These are phyloP conservation scores for Vireo altiloquus DNA, from an alignment of 2,113 vertebrate genomes.

Conservation along the genomic window DNA sequence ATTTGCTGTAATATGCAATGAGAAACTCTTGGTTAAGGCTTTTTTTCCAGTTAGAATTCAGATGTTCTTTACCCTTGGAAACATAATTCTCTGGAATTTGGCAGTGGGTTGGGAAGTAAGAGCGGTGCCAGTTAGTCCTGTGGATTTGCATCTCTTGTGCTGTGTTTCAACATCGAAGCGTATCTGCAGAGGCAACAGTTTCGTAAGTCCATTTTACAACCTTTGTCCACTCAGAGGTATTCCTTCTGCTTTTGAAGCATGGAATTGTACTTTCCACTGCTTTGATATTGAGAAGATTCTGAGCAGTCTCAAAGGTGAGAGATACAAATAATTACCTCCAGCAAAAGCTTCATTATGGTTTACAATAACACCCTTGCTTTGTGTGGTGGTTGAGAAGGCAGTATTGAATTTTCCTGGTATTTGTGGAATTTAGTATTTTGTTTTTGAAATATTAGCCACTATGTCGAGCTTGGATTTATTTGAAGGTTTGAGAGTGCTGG, in stretches of 20 bases:
- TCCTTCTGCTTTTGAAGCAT: background rate
- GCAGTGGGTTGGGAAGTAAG: background rate
- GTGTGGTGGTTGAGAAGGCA: background rate
- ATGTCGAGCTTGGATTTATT: background rate
- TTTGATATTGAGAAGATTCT: background rate
- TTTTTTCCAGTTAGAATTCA: background rate
- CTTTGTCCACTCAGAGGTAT: background rate
- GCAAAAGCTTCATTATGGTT: background rate
- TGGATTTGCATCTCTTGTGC: background rate
- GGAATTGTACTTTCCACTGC: background rate
- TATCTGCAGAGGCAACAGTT: background rate
- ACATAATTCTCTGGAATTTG: constrained; percentile 35
- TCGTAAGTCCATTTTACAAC: background rate
- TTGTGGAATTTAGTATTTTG: background rate
- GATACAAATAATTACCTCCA: background rate
- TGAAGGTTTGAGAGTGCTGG: background rate
- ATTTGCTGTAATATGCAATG: background rate
- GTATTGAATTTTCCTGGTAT: background rate
- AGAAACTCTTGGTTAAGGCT: background rate
- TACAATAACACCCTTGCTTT: background rate
- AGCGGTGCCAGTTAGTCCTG: background rate
- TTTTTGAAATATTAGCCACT: background rate
- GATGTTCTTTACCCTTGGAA: constrained; percentile 16
- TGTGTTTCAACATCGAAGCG: rapidly evolving
- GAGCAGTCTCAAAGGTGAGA: background rate